A percentile compares a stretch with the other conserved stretches of the same genome.
These are phyloP conservation scores for Hiodon tergisus DNA, from an alignment of 2,113 vertebrate genomes.

Conservation along the genomic window DNA sequence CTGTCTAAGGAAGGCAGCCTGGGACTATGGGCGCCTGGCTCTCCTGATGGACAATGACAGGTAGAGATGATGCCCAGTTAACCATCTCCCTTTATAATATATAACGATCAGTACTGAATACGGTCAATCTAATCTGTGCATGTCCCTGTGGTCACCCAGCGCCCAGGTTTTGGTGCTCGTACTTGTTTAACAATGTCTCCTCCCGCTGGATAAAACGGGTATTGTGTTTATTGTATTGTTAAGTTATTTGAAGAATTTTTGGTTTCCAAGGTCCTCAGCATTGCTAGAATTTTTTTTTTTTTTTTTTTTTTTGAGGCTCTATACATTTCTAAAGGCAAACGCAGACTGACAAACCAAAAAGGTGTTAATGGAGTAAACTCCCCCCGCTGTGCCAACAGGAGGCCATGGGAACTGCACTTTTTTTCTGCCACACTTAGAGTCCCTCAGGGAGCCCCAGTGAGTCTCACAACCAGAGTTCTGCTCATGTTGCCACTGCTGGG, in stretches of 20 bases:
- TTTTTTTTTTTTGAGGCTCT: neutral
- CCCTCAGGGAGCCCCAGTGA: too few relatives aligned
- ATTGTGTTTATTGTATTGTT: neutral
- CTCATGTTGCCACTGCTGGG: too few relatives aligned
- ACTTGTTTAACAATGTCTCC: constrained; percentile 37
- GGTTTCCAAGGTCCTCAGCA: neutral
- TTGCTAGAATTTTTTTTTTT: neutral
- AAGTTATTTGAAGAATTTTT: neutral
- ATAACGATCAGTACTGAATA: neutral
- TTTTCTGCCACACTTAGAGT: too few relatives aligned
- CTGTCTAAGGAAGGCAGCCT: constrained; percentile 91
- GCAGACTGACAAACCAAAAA: too few relatives aligned
- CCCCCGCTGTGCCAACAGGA: too few relatives aligned
- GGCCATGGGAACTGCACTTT: too few relatives aligned
- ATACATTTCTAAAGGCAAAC: neutral
- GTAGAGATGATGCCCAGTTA: constrained; percentile 48
- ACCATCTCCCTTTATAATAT: neutral
- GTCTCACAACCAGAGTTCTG: too few relatives aligned
- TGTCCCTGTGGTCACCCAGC: too few relatives aligned
- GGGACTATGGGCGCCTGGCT: constrained; percentile 92
- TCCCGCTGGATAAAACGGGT: constrained; percentile 49
- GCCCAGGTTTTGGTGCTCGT: neutral
- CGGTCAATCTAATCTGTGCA: neutral
- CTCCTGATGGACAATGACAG: constrained; percentile 94
- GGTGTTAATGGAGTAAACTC: too few relatives aligned